Conservation (phyloP, 2,113 vertebrate species). For the Strigops habroptila region DNA sequence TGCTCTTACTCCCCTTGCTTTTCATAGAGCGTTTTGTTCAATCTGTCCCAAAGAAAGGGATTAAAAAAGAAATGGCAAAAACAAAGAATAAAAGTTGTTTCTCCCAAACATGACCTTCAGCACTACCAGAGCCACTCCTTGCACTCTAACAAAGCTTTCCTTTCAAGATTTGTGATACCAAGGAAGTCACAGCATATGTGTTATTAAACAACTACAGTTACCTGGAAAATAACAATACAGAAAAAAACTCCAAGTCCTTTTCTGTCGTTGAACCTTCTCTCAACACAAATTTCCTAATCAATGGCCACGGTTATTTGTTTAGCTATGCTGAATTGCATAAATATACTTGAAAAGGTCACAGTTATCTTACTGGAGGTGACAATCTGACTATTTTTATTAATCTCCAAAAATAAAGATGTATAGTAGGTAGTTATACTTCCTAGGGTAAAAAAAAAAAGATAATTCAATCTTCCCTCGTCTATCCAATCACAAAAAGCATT, state of each 20-base stretch:
- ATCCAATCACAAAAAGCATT: background rate
- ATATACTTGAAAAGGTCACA: background rate
- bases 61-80: background rate
- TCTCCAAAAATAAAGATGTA: background rate
- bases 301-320: background rate
- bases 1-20: background rate
- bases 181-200: background rate
- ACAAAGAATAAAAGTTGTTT: background rate
- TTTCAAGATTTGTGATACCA: background rate
- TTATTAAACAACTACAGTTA: background rate
- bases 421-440: background rate
- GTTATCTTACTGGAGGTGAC: background rate
- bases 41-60: background rate
- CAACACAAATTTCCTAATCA: background rate
- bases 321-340: background rate
- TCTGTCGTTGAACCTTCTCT: background rate
- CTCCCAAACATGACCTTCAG: background rate
- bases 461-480: background rate
- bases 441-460: background rate
- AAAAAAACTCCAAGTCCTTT: background rate
- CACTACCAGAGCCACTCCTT: background rate
- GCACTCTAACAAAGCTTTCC: background rate
- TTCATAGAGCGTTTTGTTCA: background rate
- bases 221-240: background rate
- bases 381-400: background rate